Base-by-base conservation (phyloP, 2,113 vertebrate species). In the Mystacornis crossleyi region DNA sequence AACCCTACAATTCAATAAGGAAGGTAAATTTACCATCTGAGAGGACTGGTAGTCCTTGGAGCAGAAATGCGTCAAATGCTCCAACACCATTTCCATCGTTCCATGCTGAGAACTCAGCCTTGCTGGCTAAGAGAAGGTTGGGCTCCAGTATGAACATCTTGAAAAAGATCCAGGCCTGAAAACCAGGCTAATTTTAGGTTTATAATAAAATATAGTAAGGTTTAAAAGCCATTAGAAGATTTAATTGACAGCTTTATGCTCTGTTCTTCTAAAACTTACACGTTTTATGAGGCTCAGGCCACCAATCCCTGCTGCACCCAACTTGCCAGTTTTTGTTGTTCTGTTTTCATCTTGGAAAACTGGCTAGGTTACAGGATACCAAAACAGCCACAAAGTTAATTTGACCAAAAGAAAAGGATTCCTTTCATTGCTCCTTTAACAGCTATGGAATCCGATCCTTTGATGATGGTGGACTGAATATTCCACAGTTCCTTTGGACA, bases 191-290 rank as follows among this genome's bases (percentile, higher is more conserved):
- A 94, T 95, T 96, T 96, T 96, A 95, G 77, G 50, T 69, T 70
- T 85, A 40, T n/a, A 94, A 80, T 91, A 96, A 95, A 96, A 85
- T 61, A 67, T 5, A 91, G 48, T 34, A 75, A 85, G 25, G 50
- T 91, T 96, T 89, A 75, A 94, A 91, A 87, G 61, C 83, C 84
- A 94, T 93, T 95, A 94, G 91, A 87, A 86, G 57, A 94, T 67
- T 65, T 91, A 92, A 96, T 47, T 89, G 86, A 87, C 86, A 92
- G 86, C 70, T 94, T 96, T 89, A 93, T 40, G 15, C 55, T 78
- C 82, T 81, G 82, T 80, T 90, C 72, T 90, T 95, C 87, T 34
- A 60, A 60, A 36, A 93, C 87, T 91, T 75, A 69, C 29, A 77
- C 1, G 0, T 87, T 95, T 94, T 84, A 95, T n/a, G 72, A 93